A percentile compares a stretch with the other conserved stretches of the same genome.
phyloP scores from a whole-genome alignment of 2,797 vertebrate genomes.

The Galago senegalensis region DNA sequence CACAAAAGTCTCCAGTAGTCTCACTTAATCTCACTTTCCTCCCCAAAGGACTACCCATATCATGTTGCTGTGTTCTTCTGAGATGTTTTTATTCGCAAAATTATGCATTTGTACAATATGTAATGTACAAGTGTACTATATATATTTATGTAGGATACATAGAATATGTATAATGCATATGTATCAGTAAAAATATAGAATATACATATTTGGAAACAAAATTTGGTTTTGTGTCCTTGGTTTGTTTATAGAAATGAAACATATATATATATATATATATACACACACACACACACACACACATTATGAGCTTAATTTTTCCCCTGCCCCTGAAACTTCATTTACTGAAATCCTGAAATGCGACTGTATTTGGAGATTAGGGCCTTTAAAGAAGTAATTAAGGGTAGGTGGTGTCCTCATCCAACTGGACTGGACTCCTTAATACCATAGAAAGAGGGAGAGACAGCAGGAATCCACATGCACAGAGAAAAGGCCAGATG shows the following conservation, averaged over 20 bases:
- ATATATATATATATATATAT: neutral
- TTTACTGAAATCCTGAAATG: neutral
- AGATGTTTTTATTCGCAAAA: neutral
- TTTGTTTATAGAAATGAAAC: conserved; percentile 44
- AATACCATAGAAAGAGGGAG: neutral
- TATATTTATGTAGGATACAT: neutral
- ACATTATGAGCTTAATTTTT: neutral
- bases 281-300: too few species aligned
- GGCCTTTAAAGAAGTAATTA: neutral
- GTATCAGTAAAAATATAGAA: neutral
- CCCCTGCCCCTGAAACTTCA: neutral
- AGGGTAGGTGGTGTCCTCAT: neutral
- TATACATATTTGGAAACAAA: conserved; percentile 1
- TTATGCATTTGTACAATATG: neutral
- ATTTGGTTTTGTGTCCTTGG: neutral
- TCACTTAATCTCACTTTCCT: neutral
- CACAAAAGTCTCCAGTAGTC: neutral
- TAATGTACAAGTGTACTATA: neutral
- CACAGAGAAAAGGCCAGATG: neutral
- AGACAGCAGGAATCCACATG: neutral
- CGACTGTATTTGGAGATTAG: neutral
- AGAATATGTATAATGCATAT: neutral
- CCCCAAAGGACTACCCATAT: neutral
- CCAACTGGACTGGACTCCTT: neutral
- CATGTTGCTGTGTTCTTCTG: neutral